Evolutionary conservation across 2,113 vertebrate species (phyloP), one percentile per base, ranked within the genome.

Genomic region (Tapirus terrestris): DNA sequence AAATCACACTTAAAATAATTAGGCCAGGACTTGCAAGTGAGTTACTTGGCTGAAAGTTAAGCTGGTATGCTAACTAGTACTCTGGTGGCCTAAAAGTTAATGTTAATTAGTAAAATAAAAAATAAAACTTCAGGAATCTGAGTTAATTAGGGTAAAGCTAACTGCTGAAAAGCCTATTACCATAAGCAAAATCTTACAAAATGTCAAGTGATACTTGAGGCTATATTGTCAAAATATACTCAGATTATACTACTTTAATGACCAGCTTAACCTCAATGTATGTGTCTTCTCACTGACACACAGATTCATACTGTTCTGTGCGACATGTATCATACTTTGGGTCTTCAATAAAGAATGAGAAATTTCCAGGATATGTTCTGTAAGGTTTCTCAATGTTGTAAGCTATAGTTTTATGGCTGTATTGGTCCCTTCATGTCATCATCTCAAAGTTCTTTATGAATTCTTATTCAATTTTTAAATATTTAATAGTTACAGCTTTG

Each of bases 21-120:
- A 84, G 23, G 6, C 31, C n/a, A 63, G 63, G 58, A 93, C 20
- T 87, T 77, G 25, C 11, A 82, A 43, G 51, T 39, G 48, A 93
- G 39, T 97, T 82, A 92, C 63, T 94, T 93, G 90, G 45, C 60
- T 89, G 53, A 97, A 88, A 51, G 8, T 83, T 93, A 91, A 93
- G 6, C 53, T 68, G 48, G 13, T 70, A 89, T 51, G 58, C 43
- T 82, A 85, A 63, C 16, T 14, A 72, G 51, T 95, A 29, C 1
- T 73, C 82, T 85, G 33, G 14, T 86, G 33, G 17, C 33, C 25
- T 95, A 79, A 83, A 65, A 91, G 6, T 79, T 91, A 43, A 83
- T 77, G 53, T 83, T 91, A 73, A 93, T 23, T 91, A 82, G 18
- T 91, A 77, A 91, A 83, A 96, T 63, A 87, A 31, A 89, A 87